phyloP scores from a whole-genome alignment of 1,140 invertebrate genomes.

The Drosophila rufa region DNA sequence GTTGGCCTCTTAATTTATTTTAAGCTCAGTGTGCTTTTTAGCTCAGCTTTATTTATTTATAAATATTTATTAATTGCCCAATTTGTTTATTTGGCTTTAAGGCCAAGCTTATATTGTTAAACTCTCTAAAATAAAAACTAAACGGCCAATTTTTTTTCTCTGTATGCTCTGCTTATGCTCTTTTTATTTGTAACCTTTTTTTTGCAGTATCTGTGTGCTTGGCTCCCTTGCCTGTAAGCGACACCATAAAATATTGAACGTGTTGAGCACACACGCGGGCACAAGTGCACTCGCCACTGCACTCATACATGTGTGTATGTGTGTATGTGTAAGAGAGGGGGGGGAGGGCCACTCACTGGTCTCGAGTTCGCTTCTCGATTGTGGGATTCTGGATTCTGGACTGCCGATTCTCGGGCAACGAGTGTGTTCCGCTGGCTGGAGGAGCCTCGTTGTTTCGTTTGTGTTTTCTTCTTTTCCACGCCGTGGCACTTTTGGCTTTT shows the following conservation, averaged over 20 bases:
- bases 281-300: constrained; percentile 40
- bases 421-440: constrained; percentile 12
- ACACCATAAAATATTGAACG: constrained; percentile 81
- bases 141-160: no score
- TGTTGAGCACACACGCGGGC: constrained; percentile 47
- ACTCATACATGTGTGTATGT: constrained; percentile 8
- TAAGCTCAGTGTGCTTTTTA: no score
- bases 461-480: neutral
- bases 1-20: no score
- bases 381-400: constrained; percentile 11
- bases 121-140: no score
- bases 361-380: constrained; percentile 43
- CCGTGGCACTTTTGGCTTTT: constrained; percentile 62
- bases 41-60: no score
- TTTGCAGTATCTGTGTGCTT: constrained; percentile 38
- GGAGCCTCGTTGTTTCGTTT: constrained; percentile 50
- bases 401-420: constrained; percentile 20
- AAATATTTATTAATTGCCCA: no score
- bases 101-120: no score
- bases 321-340: neutral
- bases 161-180: constrained; percentile 4
- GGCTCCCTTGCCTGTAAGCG: constrained; percentile 67
- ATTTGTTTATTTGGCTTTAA: no score
- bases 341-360: constrained; percentile 43
- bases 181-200: constrained; percentile 29